phyloP scores from a whole-genome alignment of 2,797 vertebrate species.

The Microctenopoma stevenorrisi region DNA sequence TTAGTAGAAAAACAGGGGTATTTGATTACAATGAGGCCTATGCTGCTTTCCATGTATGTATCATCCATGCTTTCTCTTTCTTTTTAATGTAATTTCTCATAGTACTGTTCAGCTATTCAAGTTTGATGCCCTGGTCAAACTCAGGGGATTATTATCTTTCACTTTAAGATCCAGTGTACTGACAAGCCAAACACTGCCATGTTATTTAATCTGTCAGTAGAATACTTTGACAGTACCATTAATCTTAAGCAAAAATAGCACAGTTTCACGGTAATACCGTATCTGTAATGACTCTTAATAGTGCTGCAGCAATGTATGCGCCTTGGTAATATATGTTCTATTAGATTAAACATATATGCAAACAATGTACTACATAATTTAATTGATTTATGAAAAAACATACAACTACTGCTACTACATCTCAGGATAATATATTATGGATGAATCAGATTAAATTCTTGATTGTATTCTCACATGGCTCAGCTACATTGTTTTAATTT shows the following conservation, averaged over 20 bases:
- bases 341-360: no score
- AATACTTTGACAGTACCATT: no score
- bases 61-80: background rate
- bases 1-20: background rate
- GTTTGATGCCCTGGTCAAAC: conserved; percentile 24
- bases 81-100: conserved; percentile 10
- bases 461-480: conserved; percentile 30
- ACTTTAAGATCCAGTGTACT: conserved; percentile 25
- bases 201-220: conserved; percentile 24
- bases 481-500: conserved; percentile 58
- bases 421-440: background rate
- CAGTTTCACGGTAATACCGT: no score
- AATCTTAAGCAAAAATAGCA: no score
- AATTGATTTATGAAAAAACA: no score
- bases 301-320: no score
- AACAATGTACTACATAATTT: no score
- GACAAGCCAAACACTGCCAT: conserved; percentile 9
- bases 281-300: no score
- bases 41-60: background rate
- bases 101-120: conserved; percentile 10
- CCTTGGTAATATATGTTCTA: no score
- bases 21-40: background rate
- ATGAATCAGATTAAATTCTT: conserved; percentile 17
- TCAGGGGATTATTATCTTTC: conserved; percentile 15
- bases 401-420: no score